Base-by-base conservation (phyloP, 2,113 vertebrate genomes). In the Origma solitaria region DNA sequence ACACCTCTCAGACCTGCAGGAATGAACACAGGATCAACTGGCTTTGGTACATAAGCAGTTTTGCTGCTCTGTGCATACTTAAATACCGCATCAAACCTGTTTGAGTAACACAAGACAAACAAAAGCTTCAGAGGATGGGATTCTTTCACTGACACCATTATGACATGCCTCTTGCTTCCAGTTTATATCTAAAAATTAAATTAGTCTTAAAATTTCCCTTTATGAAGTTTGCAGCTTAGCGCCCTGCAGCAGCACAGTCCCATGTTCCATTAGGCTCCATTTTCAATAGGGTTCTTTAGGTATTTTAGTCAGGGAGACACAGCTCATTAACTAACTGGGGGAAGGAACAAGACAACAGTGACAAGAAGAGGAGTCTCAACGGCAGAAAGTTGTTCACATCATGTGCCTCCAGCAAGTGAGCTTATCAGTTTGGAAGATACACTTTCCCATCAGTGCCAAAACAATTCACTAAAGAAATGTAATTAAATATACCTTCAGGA, bases 391-490 rank as follows among this genome's bases (percentile, higher is more conserved):
- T 25, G 15, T 56, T 69, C 53, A 30, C 40, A 60, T 64, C 51
- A 13, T 0, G 0, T 66, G 66, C 8, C 49, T n/a, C n/a, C 18
- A 69, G 30, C 25, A 68, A 47, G 35, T 12, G 33, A 85, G 42
- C 50, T 75, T 33, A 66, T 53, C 31, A 25, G 60, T 45, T 57
- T 62, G 78, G 51, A 78, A 82, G 57, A 51, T 2, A 33, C 11
- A 10, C 15, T 50, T 70, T 47, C 31, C 79, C 56, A 57, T 7
- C 50, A 65, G n/a, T 33, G 56, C n/a, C 76, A 62, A 62, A 4
- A 33, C 23, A 24, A 11, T 40, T n/a, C 54, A 76, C 30, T 76
- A 10, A 62, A 53, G 57, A 90, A 75, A 72, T 13, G 11, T 30
- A 60, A 17, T 60, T 56, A 64, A 80, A 35, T 22, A 24, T 4